phyloP scores from a whole-genome alignment of 2,113 vertebrate genomes.

The Ceuthmochares aereus region DNA sequence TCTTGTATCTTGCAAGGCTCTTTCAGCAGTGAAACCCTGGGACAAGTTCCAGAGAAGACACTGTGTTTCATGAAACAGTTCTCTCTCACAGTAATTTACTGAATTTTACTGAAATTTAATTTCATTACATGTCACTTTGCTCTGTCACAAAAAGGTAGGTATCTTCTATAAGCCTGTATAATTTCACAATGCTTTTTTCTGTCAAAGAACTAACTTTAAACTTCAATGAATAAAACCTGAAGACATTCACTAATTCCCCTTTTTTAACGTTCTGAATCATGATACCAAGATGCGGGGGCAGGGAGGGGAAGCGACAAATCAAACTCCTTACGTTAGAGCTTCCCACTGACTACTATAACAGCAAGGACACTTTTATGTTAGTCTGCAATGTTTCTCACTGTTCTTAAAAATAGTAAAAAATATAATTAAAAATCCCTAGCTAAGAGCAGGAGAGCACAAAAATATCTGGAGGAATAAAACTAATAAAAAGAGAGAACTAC shows the following conservation, averaged over 20 bases:
- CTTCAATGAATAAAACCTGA: background rate
- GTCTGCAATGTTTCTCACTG: background rate
- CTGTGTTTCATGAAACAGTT: background rate
- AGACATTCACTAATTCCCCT: background rate
- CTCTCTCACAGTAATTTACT: background rate
- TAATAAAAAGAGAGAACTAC: background rate
- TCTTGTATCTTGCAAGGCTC: background rate
- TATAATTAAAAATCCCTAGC: background rate
- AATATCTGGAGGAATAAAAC: background rate
- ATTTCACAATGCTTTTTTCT: background rate
- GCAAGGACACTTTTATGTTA: background rate
- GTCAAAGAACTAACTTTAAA: background rate
- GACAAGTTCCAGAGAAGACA: background rate
- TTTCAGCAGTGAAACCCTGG: background rate
- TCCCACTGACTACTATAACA: background rate
- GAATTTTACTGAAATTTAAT: background rate
- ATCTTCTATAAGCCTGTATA: background rate
- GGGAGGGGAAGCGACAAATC: fast-evolving
- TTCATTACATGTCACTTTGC: background rate
- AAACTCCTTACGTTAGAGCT: background rate
- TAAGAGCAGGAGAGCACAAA: background rate
- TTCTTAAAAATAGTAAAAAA: background rate
- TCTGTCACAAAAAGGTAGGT: background rate
- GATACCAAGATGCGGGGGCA: background rate
- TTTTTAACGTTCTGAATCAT: background rate